A percentile compares a stretch with the other conserved stretches of the same genome.
Evolutionary conservation across 2,888 invertebrate genomes (phyloP).

Genomic region (Steinernema hermaphroditum): DNA sequence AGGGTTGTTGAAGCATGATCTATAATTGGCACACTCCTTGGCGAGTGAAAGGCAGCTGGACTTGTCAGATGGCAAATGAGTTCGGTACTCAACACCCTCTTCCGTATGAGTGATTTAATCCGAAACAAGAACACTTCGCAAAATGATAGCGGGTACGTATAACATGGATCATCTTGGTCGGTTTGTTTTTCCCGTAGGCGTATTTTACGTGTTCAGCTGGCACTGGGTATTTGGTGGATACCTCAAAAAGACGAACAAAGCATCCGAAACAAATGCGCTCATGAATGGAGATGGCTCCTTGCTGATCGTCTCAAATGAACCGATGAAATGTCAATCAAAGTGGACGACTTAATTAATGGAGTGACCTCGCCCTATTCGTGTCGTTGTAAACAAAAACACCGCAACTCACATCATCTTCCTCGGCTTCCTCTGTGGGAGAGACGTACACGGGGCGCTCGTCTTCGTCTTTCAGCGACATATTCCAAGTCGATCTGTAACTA

Average conservation of each 20-base stretch:
- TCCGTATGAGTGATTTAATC: not conserved
- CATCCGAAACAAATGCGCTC: too few relatives aligned
- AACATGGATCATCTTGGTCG: too few relatives aligned
- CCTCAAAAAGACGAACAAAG: too few relatives aligned
- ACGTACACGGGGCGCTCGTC: conserved; percentile 36
- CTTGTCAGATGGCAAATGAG: conserved; percentile 27
- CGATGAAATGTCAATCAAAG: conserved; percentile 12
- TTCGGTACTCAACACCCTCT: not conserved
- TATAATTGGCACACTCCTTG: conserved; percentile 12
- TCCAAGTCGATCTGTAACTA: too few relatives aligned
- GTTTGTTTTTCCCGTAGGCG: too few relatives aligned
- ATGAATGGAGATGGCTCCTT: too few relatives aligned
- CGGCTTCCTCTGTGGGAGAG: conserved; percentile 31
- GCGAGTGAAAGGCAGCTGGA: conserved; percentile 10
- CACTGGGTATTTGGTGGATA: too few relatives aligned
- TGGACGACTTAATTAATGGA: not conserved
- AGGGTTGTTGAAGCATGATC: not conserved
- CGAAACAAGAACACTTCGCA: too few relatives aligned
- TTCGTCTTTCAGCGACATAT: conserved; percentile 27
- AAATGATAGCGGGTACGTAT: too few relatives aligned
- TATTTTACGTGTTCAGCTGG: too few relatives aligned
- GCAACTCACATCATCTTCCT: conserved; percentile 20
- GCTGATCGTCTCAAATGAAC: not conserved
- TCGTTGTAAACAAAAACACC: not conserved
- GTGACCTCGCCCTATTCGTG: conserved; percentile 6